Evolutionary conservation across 2,797 vertebrate genomes (phyloP).

Genomic region (Crotalus adamanteus): DNA sequence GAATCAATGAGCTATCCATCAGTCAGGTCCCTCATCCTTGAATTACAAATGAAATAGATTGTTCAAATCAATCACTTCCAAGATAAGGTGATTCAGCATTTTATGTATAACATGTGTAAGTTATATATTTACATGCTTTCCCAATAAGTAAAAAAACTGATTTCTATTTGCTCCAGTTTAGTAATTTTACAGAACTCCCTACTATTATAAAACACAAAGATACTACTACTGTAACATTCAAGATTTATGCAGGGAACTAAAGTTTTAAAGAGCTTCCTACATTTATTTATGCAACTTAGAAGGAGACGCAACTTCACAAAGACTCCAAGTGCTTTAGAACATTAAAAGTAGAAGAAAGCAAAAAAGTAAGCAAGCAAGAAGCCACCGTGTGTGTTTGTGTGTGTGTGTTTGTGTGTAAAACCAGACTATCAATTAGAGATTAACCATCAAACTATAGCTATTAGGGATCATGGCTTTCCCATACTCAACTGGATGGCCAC

Average conservation of each 20-base stretch:
- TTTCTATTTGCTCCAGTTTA: neutral
- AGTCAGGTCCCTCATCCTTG: neutral
- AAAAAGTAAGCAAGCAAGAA: neutral
- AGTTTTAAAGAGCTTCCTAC: neutral
- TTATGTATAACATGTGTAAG: neutral
- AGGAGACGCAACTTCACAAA: neutral
- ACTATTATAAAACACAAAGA: neutral
- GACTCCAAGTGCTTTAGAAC: neutral
- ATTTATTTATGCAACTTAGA: neutral
- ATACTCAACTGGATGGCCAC: neutral
- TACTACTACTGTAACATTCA: neutral
- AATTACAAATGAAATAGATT: neutral
- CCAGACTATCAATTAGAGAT: neutral
- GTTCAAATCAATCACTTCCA: neutral
- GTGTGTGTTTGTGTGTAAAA: no score
- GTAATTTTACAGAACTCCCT: neutral
- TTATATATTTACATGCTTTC: neutral
- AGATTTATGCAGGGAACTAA: neutral
- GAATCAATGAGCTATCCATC: neutral
- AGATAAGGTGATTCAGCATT: neutral
- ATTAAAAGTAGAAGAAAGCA: neutral
- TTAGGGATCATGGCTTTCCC: neutral
- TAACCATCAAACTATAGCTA: neutral
- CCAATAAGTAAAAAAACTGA: neutral
- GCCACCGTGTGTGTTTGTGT: neutral